phyloP scores from a whole-genome alignment of 2,797 vertebrate genomes.

The Trachops cirrhosus region DNA sequence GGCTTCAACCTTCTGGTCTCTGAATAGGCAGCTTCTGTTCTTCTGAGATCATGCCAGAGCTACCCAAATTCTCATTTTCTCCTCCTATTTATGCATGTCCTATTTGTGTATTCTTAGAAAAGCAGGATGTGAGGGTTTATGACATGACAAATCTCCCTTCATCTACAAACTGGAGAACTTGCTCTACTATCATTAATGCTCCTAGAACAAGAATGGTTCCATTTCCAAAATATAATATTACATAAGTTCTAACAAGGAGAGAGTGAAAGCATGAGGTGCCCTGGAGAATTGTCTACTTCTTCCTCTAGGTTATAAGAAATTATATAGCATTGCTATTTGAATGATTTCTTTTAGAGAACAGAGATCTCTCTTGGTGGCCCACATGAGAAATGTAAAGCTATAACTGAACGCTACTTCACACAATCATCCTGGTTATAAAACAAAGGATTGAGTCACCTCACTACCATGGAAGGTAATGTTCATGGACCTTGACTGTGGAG shows the following conservation, averaged over 20 bases:
- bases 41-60: not conserved
- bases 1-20: not conserved
- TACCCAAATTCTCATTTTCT: not conserved
- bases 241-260: not conserved
- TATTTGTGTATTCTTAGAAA: not conserved
- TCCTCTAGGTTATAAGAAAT: slow-evolving; percentile 8
- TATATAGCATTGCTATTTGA: not conserved
- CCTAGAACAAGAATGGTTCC: not conserved
- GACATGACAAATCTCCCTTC: not conserved
- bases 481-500: not conserved
- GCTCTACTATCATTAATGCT: not conserved
- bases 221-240: not conserved
- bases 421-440: not conserved
- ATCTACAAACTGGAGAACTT: not conserved
- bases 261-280: not conserved
- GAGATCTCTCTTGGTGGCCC: not conserved
- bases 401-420: not conserved
- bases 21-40: not conserved
- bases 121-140: not conserved
- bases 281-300: not conserved
- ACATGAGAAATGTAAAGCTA: not conserved
- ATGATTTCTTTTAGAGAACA: not conserved
- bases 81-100: not conserved
- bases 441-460: not conserved
- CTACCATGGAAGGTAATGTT: not conserved